A percentile compares a stretch with the other conserved stretches of the same genome.
Conservation (phyloP, 2,888 invertebrate genomes). For the Xanthia icteritia region DNA sequence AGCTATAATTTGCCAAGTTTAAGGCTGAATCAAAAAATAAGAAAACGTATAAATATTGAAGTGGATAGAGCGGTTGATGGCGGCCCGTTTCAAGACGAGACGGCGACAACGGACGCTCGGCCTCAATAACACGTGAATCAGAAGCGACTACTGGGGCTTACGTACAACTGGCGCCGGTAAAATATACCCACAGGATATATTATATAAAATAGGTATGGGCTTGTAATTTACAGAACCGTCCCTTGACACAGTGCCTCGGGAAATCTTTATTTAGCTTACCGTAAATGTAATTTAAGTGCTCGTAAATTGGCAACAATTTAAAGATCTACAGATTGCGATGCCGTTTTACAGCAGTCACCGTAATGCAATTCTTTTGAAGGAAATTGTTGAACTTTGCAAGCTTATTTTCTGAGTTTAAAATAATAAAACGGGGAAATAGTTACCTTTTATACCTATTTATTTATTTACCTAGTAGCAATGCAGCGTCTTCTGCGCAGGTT, state of each 20-base stretch:
- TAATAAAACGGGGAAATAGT: not conserved
- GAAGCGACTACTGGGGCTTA: conserved; percentile 49
- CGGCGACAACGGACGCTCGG: conserved; percentile 19
- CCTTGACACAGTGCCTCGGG: conserved; percentile 21
- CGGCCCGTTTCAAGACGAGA: conserved; percentile 10
- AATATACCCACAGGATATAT: conserved; percentile 41
- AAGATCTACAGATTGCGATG: not conserved
- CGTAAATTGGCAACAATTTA: not conserved
- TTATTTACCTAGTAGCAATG: not conserved
- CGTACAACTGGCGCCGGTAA: conserved; percentile 44
- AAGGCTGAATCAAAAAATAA: conserved; percentile 8
- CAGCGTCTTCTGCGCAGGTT: not conserved
- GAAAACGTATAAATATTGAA: conserved; percentile 21
- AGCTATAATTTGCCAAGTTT: not conserved
- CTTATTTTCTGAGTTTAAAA: conserved; percentile 12
- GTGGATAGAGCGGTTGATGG: not conserved
- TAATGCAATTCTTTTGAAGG: not conserved
- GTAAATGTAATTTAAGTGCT: conserved; percentile 17
- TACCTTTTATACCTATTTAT: not conserved
- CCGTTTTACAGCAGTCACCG: not conserved
- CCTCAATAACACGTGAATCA: conserved; percentile 45
- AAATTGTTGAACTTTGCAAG: conserved; percentile 3
- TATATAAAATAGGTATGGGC: conserved; percentile 37
- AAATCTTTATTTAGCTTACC: conserved; percentile 23
- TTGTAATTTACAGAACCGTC: conserved; percentile 33